A percentile compares a stretch with the other conserved stretches of the same genome.
phyloP scores from a whole-genome alignment of 2,113 vertebrate species.

The Etheostoma cragini region DNA sequence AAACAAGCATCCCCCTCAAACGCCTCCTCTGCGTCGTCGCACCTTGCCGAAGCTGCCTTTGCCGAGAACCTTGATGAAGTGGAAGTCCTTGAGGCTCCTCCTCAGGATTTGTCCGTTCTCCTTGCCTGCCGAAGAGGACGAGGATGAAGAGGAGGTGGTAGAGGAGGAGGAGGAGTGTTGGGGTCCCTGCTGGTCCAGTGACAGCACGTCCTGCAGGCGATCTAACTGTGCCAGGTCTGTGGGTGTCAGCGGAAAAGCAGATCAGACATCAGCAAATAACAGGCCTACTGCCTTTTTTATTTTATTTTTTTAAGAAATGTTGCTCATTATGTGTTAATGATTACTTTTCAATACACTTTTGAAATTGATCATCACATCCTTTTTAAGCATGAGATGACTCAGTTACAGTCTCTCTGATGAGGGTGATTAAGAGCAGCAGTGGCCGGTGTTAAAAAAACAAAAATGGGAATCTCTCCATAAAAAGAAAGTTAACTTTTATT shows the following conservation, averaged over 20 bases:
- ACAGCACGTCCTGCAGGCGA: conserved; percentile 93
- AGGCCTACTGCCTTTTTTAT: not conserved
- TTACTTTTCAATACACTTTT: conserved; percentile 30
- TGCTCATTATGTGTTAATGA: conserved; percentile 12
- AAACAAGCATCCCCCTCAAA: conserved; percentile 20
- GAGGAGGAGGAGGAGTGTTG: conserved; percentile 88
- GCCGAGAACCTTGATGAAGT: conserved; percentile 98
- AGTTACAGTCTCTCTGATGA: not conserved
- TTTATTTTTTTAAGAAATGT: not conserved
- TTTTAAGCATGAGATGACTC: conserved; percentile 29
- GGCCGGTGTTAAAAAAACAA: conserved; percentile 1
- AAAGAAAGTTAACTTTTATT: conserved; percentile 63
- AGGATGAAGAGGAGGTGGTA: conserved; percentile 83
- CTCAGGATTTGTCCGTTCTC: conserved; percentile 94
- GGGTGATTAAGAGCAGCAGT: conserved; percentile 25
- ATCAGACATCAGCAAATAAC: conserved; percentile 55
- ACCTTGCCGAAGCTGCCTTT: conserved; percentile 99
- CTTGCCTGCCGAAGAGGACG: conserved; percentile 86
- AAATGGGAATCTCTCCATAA: conserved; percentile 42
- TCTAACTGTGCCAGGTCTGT: conserved; percentile 94
- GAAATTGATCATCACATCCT: conserved; percentile 12
- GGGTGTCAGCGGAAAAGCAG: conserved; percentile 51
- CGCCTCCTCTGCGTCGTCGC: conserved; percentile 25
- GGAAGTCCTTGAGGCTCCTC: conserved; percentile 94
- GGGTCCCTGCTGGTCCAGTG: conserved; percentile 92